phyloP scores from a whole-genome alignment of 2,797 vertebrate species.

The Garrulus glandarius region DNA sequence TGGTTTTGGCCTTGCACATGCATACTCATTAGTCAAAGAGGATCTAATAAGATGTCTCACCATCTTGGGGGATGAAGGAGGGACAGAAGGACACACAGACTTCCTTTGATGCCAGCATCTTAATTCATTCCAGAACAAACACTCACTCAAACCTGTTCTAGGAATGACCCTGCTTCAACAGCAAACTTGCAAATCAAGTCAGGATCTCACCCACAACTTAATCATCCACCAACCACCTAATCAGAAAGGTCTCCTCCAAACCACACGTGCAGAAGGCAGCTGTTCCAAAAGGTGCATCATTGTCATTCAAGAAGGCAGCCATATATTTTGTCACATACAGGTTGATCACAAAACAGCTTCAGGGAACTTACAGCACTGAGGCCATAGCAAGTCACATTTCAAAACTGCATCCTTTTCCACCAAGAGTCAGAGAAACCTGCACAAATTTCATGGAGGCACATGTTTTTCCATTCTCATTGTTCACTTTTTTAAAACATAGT shows the following conservation, averaged over 20 bases:
- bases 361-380: neutral
- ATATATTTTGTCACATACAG: neutral
- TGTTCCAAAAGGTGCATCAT: neutral
- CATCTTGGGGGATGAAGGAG: neutral
- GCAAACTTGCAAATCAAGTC: neutral
- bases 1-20: neutral
- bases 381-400: neutral
- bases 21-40: neutral
- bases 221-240: neutral
- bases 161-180: neutral
- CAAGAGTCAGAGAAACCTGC: neutral
- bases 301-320: neutral
- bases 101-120: neutral
- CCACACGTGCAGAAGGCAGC: fast-evolving
- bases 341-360: neutral
- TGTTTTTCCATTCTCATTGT: neutral
- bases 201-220: neutral
- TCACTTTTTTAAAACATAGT: neutral
- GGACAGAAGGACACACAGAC: neutral
- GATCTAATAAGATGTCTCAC: constrained; percentile 14
- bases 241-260: neutral
- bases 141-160: neutral
- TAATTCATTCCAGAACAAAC: constrained; percentile 11
- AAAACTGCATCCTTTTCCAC: neutral
- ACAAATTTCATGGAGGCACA: neutral